phyloP scores from a whole-genome alignment of 2,113 vertebrate genomes.

The Oreochromis aureus region DNA sequence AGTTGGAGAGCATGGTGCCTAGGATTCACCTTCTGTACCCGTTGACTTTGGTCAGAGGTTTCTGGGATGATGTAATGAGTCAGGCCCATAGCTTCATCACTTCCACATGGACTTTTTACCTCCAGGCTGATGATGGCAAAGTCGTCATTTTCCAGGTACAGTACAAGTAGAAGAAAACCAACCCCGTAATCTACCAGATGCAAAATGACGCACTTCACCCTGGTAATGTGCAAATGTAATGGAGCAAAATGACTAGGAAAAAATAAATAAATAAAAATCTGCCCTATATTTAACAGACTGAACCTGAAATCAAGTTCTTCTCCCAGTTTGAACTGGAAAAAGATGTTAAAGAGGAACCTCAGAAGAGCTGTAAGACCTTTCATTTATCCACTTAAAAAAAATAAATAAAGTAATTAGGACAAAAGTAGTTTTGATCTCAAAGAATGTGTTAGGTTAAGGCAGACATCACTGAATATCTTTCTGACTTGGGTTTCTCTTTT shows the following conservation, averaged over 20 bases:
- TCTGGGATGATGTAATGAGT: slow-evolving; percentile 94
- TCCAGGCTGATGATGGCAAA: slow-evolving; percentile 95
- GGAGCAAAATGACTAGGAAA: not conserved
- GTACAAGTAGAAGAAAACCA: not conserved
- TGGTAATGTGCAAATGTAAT: not conserved
- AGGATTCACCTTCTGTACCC: slow-evolving; percentile 93
- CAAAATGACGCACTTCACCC: not conserved
- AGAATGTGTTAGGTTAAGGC: not conserved
- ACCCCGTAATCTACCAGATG: not conserved
- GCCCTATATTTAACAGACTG: slow-evolving; percentile 72
- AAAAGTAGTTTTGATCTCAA: not conserved
- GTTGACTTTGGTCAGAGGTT: slow-evolving; percentile 84
- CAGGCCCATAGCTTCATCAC: slow-evolving; percentile 93
- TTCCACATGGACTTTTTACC: slow-evolving; percentile 94
- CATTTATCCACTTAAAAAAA: not conserved
- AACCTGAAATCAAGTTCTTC: slow-evolving; percentile 85
- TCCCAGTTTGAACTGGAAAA: slow-evolving; percentile 77
- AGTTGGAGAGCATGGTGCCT: slow-evolving; percentile 93
- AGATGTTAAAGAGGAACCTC: slow-evolving; percentile 68
- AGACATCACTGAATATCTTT: not conserved
- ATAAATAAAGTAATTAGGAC: not conserved
- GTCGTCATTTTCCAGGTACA: slow-evolving; percentile 94
- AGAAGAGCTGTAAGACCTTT: slow-evolving; percentile 76
- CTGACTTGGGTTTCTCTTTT: not conserved
- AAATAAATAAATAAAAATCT: not conserved